phyloP scores from a whole-genome alignment of 2,797 vertebrate genomes.

The Dallia pectoralis region DNA sequence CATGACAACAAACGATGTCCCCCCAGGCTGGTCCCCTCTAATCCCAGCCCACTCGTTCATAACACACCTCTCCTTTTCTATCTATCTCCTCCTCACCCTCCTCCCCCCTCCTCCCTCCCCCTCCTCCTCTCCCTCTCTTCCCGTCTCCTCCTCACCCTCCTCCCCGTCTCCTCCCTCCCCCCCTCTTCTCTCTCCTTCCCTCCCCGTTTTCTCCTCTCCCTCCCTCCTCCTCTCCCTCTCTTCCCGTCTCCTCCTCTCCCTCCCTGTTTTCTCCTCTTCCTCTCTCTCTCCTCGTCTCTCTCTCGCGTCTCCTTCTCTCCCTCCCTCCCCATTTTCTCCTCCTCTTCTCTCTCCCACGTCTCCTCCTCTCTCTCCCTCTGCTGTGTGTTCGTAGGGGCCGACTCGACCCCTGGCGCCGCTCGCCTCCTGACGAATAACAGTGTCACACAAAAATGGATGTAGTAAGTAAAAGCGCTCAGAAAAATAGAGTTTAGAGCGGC shows the following conservation, averaged over 20 bases:
- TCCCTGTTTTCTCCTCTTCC: background rate
- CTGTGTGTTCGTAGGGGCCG: slow-evolving; percentile 7
- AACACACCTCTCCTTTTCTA: background rate
- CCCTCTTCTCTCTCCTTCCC: background rate
- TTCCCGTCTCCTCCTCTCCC: too few species aligned
- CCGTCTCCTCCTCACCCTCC: background rate
- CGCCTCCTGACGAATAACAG: slow-evolving; percentile 77
- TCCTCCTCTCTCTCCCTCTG: background rate
- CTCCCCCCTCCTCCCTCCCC: background rate
- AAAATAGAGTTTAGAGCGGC: slow-evolving; percentile 78
- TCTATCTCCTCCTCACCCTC: background rate
- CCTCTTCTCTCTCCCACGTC: background rate
- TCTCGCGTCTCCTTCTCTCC: background rate
- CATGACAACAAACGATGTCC: background rate
- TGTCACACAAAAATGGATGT: slow-evolving; percentile 78
- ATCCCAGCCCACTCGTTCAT: background rate
- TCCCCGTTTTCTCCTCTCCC: background rate
- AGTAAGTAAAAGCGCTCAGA: slow-evolving; percentile 76
- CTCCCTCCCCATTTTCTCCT: background rate
- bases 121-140: background rate
- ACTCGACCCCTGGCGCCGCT: slow-evolving; percentile 27
- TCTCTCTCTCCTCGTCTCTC: background rate
- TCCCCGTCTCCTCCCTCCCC: background rate
- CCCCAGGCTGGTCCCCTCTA: background rate
- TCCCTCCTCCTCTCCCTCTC: background rate